These are phyloP conservation scores for Apodemia mormo DNA, from an alignment of 2,888 invertebrate species.

Conservation along the genomic window DNA sequence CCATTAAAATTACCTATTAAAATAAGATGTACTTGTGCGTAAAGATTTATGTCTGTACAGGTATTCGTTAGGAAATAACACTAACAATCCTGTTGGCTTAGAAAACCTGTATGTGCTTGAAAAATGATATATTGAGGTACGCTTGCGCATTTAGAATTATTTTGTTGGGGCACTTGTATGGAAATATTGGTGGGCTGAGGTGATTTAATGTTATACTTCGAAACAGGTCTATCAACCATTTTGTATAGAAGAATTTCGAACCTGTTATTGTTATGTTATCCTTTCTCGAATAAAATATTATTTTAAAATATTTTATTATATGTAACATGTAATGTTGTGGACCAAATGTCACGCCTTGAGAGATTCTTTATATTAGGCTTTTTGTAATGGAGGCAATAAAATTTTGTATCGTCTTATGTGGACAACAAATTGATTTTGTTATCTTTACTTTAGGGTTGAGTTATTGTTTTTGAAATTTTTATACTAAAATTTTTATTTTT, in stretches of 20 bases:
- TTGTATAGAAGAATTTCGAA: slow-evolving; percentile 4
- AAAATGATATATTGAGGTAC: slow-evolving; percentile 4
- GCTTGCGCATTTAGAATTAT: slow-evolving; percentile 14
- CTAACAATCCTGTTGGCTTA: slow-evolving; percentile 11
- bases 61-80: slow-evolving; percentile 13
- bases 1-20: too few relatives aligned
- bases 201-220: slow-evolving; percentile 12
- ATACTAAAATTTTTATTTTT: too few relatives aligned
- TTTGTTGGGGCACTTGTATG: slow-evolving; percentile 11
- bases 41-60: slow-evolving; percentile 11
- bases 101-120: slow-evolving; percentile 14
- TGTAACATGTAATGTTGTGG: not conserved
- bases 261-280: not conserved
- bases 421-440: not conserved
- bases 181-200: slow-evolving; percentile 14
- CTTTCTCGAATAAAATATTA: not conserved
- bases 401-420: not conserved
- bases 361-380: not conserved
- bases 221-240: slow-evolving; percentile 1
- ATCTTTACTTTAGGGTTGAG: not conserved
- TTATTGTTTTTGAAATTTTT: too few relatives aligned
- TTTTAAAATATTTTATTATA: not conserved
- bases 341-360: not conserved
- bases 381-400: slow-evolving; percentile 4
- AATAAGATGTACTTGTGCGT: not conserved